Conservation (phyloP, 2,888 invertebrate genomes). For the Drosophila yooni region DNA sequence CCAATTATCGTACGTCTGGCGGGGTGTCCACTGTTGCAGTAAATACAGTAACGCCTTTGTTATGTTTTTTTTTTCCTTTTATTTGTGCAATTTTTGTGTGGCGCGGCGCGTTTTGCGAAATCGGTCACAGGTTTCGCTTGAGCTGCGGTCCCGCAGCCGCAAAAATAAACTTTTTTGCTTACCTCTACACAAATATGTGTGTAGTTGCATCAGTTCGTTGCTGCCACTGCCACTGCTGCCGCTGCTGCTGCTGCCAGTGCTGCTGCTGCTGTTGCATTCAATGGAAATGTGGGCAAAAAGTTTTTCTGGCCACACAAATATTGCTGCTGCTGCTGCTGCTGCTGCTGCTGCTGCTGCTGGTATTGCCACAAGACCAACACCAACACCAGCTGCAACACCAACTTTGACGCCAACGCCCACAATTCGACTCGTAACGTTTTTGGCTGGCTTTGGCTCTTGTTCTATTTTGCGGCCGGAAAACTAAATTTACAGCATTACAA, state of each 20-base stretch:
- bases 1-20: slow-evolving; percentile 48
- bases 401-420: slow-evolving; percentile 1
- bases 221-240: no score
- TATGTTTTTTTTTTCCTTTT: neutral
- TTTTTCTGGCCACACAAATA: slow-evolving; percentile 44
- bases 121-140: slow-evolving; percentile 75
- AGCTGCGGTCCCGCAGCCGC: slow-evolving; percentile 55
- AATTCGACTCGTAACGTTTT: slow-evolving; percentile 1
- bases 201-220: slow-evolving; percentile 32
- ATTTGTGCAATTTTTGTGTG: slow-evolving; percentile 27
- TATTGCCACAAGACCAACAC: slow-evolving; percentile 18
- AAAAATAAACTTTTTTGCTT: slow-evolving; percentile 71
- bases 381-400: neutral
- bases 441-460: slow-evolving; percentile 32
- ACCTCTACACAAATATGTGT: slow-evolving; percentile 59
- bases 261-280: slow-evolving; percentile 54
- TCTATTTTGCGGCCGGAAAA: slow-evolving; percentile 79
- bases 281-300: slow-evolving; percentile 70
- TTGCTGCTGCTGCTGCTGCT: slow-evolving; percentile 2
- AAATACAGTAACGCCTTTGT: neutral
- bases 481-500: slow-evolving; percentile 80
- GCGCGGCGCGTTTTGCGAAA: slow-evolving; percentile 46
- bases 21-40: neutral
- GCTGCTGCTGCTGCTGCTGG: slow-evolving; percentile 20
- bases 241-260: slow-evolving; percentile 10